phyloP scores from a whole-genome alignment of 1,140 invertebrate genomes.

The Dendroctonus ponderosae region DNA sequence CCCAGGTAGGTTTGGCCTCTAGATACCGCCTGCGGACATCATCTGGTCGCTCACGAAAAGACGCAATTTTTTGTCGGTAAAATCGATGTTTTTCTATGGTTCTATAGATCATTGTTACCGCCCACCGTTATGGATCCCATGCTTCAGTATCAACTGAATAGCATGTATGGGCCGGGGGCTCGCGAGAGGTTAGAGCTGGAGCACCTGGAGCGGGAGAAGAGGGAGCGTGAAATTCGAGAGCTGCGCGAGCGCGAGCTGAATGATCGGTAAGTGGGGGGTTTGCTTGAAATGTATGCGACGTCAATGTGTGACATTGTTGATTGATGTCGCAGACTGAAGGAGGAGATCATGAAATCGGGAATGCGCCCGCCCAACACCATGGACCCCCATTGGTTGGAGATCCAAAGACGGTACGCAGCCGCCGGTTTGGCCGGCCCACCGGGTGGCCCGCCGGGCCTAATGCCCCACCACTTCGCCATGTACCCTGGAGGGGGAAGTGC shows the following conservation, averaged over 20 bases:
- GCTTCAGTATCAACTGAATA: conserved; percentile 67
- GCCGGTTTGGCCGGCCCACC: conserved; percentile 46
- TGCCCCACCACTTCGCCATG: conserved; percentile 47
- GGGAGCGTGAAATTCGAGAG: conserved; percentile 81
- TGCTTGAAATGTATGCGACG: no score
- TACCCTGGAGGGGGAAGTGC: conserved; percentile 56
- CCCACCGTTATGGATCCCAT: conserved; percentile 73
- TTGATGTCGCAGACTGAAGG: conserved; percentile 59
- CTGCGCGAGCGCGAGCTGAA: conserved; percentile 80
- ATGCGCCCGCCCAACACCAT: conserved; percentile 62
- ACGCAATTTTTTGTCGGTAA: no score
- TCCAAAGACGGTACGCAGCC: conserved; percentile 48
- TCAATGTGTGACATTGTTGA: background rate
- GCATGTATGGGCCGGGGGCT: conserved; percentile 72
- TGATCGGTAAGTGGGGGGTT: conserved; percentile 58
- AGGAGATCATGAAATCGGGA: conserved; percentile 72
- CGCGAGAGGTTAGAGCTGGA: conserved; percentile 79
- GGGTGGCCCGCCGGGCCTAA: conserved; percentile 45
- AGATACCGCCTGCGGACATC: conserved; percentile 24
- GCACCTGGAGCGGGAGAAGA: conserved; percentile 77
- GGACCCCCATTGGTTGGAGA: conserved; percentile 88
- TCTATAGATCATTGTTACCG: conserved; percentile 50
- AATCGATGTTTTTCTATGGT: background rate
- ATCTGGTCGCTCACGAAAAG: no score
- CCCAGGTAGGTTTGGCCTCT: conserved; percentile 38